These are phyloP conservation scores for Lasioglossum zephyrum DNA, from an alignment of 2,888 invertebrate species.

Conservation along the genomic window DNA sequence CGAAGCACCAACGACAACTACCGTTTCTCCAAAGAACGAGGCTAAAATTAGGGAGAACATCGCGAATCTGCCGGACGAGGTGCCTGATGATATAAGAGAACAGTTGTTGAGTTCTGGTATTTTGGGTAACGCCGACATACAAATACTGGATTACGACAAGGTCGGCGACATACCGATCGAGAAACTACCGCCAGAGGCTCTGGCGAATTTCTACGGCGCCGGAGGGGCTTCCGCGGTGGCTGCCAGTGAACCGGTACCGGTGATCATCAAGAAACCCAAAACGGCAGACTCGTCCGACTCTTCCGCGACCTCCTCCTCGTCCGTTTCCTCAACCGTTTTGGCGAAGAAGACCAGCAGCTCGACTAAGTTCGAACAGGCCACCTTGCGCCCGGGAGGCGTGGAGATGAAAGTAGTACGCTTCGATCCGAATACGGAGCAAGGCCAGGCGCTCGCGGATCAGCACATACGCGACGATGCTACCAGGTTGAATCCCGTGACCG, in stretches of 20 bases:
- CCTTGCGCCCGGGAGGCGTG: constrained; percentile 86
- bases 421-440: constrained; percentile 90
- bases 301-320: constrained; percentile 39
- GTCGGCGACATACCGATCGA: constrained; percentile 94
- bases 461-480: constrained; percentile 91
- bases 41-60: constrained; percentile 84
- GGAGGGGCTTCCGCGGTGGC: constrained; percentile 91
- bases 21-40: constrained; percentile 85
- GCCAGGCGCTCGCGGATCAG: constrained; percentile 89
- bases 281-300: constrained; percentile 40
- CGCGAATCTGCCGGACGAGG: constrained; percentile 91
- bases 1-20: constrained; percentile 77
- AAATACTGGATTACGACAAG: constrained; percentile 94
- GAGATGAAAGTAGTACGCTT: constrained; percentile 95
- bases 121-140: constrained; percentile 94
- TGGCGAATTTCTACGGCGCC: constrained; percentile 94
- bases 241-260: constrained; percentile 88
- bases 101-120: constrained; percentile 94
- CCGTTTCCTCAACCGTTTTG: constrained; percentile 34
- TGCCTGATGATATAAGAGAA: constrained; percentile 93
- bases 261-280: constrained; percentile 86
- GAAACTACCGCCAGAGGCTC: constrained; percentile 92
- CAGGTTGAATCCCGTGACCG: constrained; percentile 90
- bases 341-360: constrained; percentile 65
- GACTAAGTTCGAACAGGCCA: constrained; percentile 82